phyloP scores from a whole-genome alignment of 2,797 vertebrate genomes.

The Salarias fasciatus region DNA sequence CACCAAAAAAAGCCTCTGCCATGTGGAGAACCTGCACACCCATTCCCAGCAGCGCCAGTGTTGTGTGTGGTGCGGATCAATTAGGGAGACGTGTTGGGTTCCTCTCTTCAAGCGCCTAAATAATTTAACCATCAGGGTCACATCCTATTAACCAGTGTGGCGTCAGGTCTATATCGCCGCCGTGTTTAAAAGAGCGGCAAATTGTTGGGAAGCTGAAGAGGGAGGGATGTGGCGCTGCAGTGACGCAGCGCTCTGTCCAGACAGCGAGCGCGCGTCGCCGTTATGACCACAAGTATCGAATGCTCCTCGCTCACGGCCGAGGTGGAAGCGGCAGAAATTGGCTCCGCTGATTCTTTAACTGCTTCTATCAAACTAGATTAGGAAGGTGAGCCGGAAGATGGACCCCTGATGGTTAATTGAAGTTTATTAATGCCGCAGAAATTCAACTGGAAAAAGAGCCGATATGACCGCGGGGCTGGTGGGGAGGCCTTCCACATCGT shows the following conservation, averaged over 20 bases:
- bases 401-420: constrained; percentile 82
- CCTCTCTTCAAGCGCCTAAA: constrained; percentile 75
- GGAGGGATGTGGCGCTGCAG: constrained; percentile 48
- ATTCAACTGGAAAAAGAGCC: constrained; percentile 67
- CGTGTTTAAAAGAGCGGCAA: constrained; percentile 63
- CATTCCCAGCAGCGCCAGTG: constrained; percentile 57
- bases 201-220: constrained; percentile 47
- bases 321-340: constrained; percentile 58
- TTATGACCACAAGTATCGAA: constrained; percentile 41
- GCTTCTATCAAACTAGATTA: constrained; percentile 71
- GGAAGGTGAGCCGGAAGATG: constrained; percentile 66
- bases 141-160: constrained; percentile 75
- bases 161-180: constrained; percentile 56
- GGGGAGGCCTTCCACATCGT: constrained; percentile 63
- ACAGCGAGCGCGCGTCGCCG: constrained; percentile 35
- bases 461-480: constrained; percentile 73
- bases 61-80: constrained; percentile 71
- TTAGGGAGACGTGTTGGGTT: constrained; percentile 74
- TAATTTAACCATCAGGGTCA: constrained; percentile 81
- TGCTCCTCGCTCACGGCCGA: constrained; percentile 32
- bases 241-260: constrained; percentile 35
- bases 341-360: constrained; percentile 68
- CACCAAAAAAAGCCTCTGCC: too few species aligned
- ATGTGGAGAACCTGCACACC: constrained; percentile 44
- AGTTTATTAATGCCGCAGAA: constrained; percentile 80